Base-by-base conservation (phyloP, 1,140 invertebrate genomes). In the Calycopis cecrops region DNA sequence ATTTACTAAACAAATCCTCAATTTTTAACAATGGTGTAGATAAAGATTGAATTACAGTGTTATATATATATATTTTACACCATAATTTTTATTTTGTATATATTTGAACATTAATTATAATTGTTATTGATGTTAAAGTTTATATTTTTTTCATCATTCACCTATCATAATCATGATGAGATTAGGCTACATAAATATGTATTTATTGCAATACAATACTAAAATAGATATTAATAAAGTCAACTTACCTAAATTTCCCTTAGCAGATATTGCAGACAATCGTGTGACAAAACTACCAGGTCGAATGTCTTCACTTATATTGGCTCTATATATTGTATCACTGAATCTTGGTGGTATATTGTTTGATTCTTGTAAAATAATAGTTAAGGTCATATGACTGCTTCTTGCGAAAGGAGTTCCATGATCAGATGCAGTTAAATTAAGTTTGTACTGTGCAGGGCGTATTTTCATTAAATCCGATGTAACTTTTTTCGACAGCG, bases 311-410 rank as follows among this genome's bases (percentile, higher is more conserved):
- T 99, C 97, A 11, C 93, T 91, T 8, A 98, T 90, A 51, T 91
- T 93, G 0, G 92, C 93, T 37, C 91, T 87, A 63, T 98, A 98
- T 11, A 91, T 88, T 0, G 91, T 72, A 44, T 94, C 90, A 4
- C 92, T 79, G 75, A 99, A 97, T 65, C 92, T 90, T 0, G 97
- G 97, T 4, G 94, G 92, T 72, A 93, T 92, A 61, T 93, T 94
- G 17, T 91, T 92, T 1, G 93, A 92, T 54, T 93, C 93, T 67
- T 92, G 89, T 0, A 96, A 88, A 6, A 91, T 79, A n/a, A 95
- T 89, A 42, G 92, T 84, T 17, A 94, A 83, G 17, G 91, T 89
- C 61, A 91, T 89, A 44, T 91, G 87, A 14, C 90, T 88, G 55
- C 92, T 89, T 64, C 91, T 91, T 1, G 93, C 88, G 40, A 91